Percentiles rank a stretch among this genome's conserved stretches.
Conservation (phyloP, 2,113 vertebrate genomes). For the Melanotaenia duboulayi region DNA sequence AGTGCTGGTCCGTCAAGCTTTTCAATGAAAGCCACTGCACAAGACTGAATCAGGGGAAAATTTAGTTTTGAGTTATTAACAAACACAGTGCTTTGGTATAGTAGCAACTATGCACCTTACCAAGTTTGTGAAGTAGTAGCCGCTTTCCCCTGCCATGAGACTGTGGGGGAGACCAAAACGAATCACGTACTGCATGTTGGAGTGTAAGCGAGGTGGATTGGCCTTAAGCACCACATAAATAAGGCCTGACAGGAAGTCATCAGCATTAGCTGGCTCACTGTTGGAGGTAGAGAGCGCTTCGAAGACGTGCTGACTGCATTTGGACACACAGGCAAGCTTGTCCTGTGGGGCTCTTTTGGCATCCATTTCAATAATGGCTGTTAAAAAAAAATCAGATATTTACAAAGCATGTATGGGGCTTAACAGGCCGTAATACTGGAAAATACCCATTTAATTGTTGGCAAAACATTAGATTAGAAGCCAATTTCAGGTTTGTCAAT, state of each 20-base stretch:
- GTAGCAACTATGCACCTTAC: slow-evolving; percentile 45
- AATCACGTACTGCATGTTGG: slow-evolving; percentile 86
- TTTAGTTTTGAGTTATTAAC: neutral
- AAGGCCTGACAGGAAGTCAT: slow-evolving; percentile 84
- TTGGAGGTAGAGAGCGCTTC: slow-evolving; percentile 78
- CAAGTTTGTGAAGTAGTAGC: slow-evolving; percentile 87
- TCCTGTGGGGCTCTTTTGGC: slow-evolving; percentile 86
- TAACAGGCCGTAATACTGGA: neutral
- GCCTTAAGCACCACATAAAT: slow-evolving; percentile 84
- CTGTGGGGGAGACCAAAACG: slow-evolving; percentile 86
- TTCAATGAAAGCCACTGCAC: slow-evolving; percentile 84
- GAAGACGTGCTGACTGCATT: slow-evolving; percentile 83
- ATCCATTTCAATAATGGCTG: slow-evolving; percentile 86
- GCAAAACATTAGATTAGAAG: neutral
- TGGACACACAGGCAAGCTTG: slow-evolving; percentile 82
- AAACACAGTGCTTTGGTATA: neutral
- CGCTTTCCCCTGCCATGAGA: slow-evolving; percentile 84
- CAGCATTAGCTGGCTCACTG: slow-evolving; percentile 82
- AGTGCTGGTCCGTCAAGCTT: slow-evolving; percentile 83
- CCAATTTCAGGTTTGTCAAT: neutral
- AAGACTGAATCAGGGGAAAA: slow-evolving; percentile 72
- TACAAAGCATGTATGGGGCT: neutral
- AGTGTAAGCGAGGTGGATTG: slow-evolving; percentile 84
- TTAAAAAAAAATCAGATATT: neutral
- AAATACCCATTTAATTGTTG: neutral